These are phyloP conservation scores for Plebejus anna DNA, from an alignment of 2,888 invertebrate species.

Conservation along the genomic window DNA sequence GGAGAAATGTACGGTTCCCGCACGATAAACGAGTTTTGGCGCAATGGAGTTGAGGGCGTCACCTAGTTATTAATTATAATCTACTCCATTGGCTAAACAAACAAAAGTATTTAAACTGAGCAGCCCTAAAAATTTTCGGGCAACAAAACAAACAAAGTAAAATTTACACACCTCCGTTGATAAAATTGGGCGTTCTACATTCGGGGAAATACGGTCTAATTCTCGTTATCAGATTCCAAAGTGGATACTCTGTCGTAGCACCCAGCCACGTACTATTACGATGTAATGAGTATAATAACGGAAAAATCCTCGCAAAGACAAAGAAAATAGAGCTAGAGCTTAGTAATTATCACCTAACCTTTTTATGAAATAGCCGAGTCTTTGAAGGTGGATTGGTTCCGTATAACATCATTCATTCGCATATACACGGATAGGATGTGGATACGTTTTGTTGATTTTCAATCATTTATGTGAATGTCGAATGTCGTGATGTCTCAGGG, in stretches of 20 bases:
- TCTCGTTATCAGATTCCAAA: constrained; percentile 15
- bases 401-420: neutral
- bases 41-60: too few relatives aligned
- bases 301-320: constrained; percentile 22
- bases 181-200: neutral
- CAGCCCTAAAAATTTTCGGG: neutral
- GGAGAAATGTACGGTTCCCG: too few relatives aligned
- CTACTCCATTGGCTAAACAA: neutral
- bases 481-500: too few relatives aligned
- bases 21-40: too few relatives aligned
- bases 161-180: neutral
- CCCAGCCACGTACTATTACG: neutral
- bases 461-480: too few relatives aligned
- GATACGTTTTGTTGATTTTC: neutral
- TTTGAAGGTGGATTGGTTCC: neutral
- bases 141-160: neutral
- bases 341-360: constrained; percentile 21
- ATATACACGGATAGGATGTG: neutral
- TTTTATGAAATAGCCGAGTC: neutral
- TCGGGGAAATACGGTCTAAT: constrained; percentile 1
- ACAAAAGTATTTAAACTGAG: too few relatives aligned
- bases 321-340: constrained; percentile 17
- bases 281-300: constrained; percentile 15
- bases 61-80: too few relatives aligned
- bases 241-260: neutral